phyloP scores from a whole-genome alignment of 2,797 vertebrate genomes.

The Spinus pinus region DNA sequence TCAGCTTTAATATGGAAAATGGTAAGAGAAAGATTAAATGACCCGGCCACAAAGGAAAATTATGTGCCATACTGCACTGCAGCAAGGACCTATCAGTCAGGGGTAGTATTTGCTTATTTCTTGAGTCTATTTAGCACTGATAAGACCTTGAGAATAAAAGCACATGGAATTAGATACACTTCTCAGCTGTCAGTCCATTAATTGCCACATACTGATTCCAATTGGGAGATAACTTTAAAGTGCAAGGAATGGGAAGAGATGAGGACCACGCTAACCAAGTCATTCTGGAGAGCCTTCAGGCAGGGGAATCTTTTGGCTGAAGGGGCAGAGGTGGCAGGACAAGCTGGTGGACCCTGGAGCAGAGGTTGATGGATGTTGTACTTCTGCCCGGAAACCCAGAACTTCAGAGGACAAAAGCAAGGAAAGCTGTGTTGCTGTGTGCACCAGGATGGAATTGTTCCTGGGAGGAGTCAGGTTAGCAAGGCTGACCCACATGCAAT shows the following conservation, averaged over 20 bases:
- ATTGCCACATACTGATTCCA: accelerated
- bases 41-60: neutral
- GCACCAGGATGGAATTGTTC: accelerated
- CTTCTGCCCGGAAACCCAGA: neutral
- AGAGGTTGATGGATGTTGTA: neutral
- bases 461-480: neutral
- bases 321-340: neutral
- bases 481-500: neutral
- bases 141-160: neutral
- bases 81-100: neutral
- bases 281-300: neutral
- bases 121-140: neutral
- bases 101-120: neutral
- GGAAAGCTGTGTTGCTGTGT: neutral
- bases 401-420: neutral
- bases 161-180: neutral
- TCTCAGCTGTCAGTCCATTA: neutral
- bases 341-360: neutral
- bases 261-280: neutral
- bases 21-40: neutral
- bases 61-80: neutral
- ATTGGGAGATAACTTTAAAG: neutral
- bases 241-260: neutral
- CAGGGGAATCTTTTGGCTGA: accelerated
- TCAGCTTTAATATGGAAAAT: neutral